These are phyloP conservation scores for Lithosia quadra DNA, from an alignment of 2,888 invertebrate species.

Conservation along the genomic window DNA sequence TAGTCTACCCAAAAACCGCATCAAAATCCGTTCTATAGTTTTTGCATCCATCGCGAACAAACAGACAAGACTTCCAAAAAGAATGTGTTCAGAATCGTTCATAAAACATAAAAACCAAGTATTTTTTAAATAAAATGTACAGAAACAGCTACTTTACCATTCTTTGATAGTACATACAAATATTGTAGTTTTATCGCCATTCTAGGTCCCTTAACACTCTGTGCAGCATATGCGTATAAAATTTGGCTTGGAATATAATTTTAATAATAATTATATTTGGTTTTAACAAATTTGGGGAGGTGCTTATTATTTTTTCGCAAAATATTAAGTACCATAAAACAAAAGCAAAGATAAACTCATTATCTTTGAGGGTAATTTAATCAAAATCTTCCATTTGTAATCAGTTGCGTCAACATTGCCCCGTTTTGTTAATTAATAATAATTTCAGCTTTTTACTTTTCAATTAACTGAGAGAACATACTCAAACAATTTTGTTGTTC, in stretches of 20 bases:
- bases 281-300: background rate
- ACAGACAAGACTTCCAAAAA: too few relatives aligned
- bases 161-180: too few relatives aligned
- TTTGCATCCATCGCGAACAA: too few relatives aligned
- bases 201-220: background rate
- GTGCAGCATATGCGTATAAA: too few relatives aligned
- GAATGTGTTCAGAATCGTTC: too few relatives aligned
- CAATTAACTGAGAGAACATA: conserved; percentile 6
- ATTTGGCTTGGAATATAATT: background rate
- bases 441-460: conserved; percentile 16
- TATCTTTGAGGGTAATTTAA: conserved; percentile 6
- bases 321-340: background rate
- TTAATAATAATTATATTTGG: background rate
- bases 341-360: conserved; percentile 10
- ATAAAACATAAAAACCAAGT: too few relatives aligned
- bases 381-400: conserved; percentile 13
- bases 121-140: too few relatives aligned
- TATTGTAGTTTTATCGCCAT: background rate
- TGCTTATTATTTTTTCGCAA: background rate
- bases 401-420: conserved; percentile 8
- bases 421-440: conserved; percentile 14
- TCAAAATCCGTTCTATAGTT: too few relatives aligned
- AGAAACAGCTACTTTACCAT: too few relatives aligned
- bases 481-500: conserved; percentile 11
- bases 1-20: too few relatives aligned